Evolutionary conservation across 1,140 invertebrate species (phyloP).

Genomic region (Ooceraea biroi): DNA sequence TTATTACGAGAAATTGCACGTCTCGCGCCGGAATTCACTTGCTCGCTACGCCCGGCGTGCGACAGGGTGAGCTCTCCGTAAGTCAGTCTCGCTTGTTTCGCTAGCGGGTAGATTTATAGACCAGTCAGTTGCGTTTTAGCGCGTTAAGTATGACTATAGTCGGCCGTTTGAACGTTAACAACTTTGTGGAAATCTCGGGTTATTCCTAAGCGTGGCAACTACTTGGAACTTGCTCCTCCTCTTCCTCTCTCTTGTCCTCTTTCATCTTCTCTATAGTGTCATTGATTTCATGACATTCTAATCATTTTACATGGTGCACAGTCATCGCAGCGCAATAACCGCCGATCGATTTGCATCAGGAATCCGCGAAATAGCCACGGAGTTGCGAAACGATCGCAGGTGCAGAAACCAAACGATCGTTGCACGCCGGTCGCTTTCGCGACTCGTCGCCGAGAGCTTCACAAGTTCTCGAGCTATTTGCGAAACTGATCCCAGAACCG

Average conservation of each 20-base stretch:
- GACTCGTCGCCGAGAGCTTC: conserved; percentile 20
- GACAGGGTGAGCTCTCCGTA: too few species aligned
- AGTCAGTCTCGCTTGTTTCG: conserved; percentile 24
- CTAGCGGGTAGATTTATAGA: conserved; percentile 41
- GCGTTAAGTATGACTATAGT: conserved; percentile 51
- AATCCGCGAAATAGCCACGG: too few species aligned
- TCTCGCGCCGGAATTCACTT: background rate
- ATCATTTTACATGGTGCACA: too few species aligned
- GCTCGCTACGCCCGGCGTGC: background rate
- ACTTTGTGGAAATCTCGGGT: conserved; percentile 1
- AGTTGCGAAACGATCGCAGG: too few species aligned
- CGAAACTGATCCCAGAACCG: conserved; percentile 25
- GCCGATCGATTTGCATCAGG: too few species aligned
- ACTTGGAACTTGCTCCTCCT: background rate
- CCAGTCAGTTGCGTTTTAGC: conserved; percentile 1
- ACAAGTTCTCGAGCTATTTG: conserved; percentile 57
- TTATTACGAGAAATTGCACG: conserved; percentile 14
- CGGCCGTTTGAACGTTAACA: conserved; percentile 31
- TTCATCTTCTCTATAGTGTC: too few species aligned
- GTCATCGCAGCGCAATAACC: too few species aligned
- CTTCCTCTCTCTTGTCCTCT: too few species aligned
- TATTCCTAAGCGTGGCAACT: background rate
- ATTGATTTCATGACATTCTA: too few species aligned
- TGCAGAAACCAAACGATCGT: too few species aligned
- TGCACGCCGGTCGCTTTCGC: background rate